phyloP scores from a whole-genome alignment of 2,113 vertebrate species.

The Kryptolebias marmoratus region DNA sequence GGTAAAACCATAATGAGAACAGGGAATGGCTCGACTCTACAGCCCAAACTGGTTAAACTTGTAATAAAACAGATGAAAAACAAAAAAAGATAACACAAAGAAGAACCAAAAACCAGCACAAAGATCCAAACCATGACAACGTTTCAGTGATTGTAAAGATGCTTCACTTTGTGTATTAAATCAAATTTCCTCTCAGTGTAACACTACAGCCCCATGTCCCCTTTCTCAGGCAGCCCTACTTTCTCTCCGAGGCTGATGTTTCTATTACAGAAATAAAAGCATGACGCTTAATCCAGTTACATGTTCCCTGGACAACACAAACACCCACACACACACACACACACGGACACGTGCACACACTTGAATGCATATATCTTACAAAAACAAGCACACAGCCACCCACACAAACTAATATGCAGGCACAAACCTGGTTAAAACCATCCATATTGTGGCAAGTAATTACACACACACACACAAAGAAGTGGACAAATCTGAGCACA shows the following conservation, averaged over 20 bases:
- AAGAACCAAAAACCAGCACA: background rate
- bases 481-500: slow-evolving; percentile 12
- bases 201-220: background rate
- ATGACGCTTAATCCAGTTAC: slow-evolving; percentile 80
- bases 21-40: too few species aligned
- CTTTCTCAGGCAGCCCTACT: slow-evolving; percentile 46
- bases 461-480: slow-evolving; percentile 23
- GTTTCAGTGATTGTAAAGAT: background rate
- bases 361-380: background rate
- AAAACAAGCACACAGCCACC: slow-evolving; percentile 6
- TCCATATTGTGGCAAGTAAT: slow-evolving; percentile 1
- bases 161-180: slow-evolving; percentile 8
- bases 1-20: too few species aligned
- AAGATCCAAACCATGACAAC: background rate
- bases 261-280: slow-evolving; percentile 82
- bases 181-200: slow-evolving; percentile 6
- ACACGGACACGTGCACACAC: slow-evolving; percentile 9
- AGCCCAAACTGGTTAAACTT: background rate
- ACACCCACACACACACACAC: slow-evolving; percentile 4
- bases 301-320: slow-evolving; percentile 69
- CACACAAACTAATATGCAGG: background rate
- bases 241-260: slow-evolving; percentile 70
- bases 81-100: background rate
- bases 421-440: slow-evolving; percentile 12
- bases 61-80: background rate